Evolutionary conservation across 1,140 invertebrate genomes (phyloP).

Genomic region (Cydia strobilella): DNA sequence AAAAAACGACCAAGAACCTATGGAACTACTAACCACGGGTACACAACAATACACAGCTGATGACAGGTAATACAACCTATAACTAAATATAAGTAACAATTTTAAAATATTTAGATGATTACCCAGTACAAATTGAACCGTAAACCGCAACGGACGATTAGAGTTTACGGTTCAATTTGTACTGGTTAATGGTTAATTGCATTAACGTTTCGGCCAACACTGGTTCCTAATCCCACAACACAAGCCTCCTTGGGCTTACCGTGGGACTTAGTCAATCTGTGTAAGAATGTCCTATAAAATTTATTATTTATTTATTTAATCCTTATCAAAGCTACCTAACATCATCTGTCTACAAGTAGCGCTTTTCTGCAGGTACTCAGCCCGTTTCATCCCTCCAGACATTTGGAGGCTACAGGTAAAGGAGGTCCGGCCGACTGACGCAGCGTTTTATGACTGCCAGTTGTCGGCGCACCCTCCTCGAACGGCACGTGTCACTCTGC

Average conservation of each 20-base stretch:
- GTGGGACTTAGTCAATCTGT: too few relatives aligned
- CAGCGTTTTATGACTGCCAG: constrained; percentile 70
- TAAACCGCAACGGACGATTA: too few relatives aligned
- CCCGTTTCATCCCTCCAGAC: constrained; percentile 71
- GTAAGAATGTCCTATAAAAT: too few relatives aligned
- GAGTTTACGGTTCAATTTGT: too few relatives aligned
- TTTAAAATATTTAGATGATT: too few relatives aligned
- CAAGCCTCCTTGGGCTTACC: too few relatives aligned
- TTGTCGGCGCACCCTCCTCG: constrained; percentile 69
- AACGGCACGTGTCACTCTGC: constrained; percentile 65
- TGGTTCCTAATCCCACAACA: too few relatives aligned
- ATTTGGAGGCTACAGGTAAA: constrained; percentile 69
- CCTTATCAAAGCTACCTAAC: neutral
- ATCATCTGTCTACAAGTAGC: neutral
- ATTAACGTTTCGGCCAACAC: too few relatives aligned
- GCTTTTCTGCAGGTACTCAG: constrained; percentile 59
- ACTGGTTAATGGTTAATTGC: too few relatives aligned
- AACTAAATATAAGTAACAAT: too few relatives aligned
- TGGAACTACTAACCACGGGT: constrained; percentile 68
- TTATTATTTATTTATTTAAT: too few relatives aligned
- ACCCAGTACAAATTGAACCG: too few relatives aligned
- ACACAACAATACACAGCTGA: constrained; percentile 58
- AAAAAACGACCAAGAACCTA: constrained; percentile 71
- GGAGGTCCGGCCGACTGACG: constrained; percentile 63
- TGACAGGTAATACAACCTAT: constrained; percentile 45